Evolutionary conservation across 2,797 vertebrate species (phyloP), one percentile per base, ranked within the genome.

Genomic region (Acanthurus tractus): DNA sequence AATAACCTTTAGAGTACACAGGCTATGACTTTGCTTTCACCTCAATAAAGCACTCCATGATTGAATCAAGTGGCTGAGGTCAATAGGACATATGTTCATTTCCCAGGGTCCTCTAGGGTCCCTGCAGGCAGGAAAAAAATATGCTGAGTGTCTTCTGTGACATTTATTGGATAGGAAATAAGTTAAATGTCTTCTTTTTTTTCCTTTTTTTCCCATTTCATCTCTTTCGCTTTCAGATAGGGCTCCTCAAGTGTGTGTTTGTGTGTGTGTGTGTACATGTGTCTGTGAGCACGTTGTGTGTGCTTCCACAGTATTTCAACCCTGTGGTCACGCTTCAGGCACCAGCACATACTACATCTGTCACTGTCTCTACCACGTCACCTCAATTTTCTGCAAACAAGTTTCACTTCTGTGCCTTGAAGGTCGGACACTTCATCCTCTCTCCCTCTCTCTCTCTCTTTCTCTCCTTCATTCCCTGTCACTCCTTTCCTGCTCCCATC

Each of bases 21-120:
- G 84, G 84, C 92, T 82, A 86, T 94, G 93, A 95, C 94, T 94
- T 91, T 92, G 86, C 86, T 85, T 91, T 94, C 94, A 95, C 94
- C 94, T 94, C 94, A 94, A 94, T 95, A 95, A 94, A 95, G 89
- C 78, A 45, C 81, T 70, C 71, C 76, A 76, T 95, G 93, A 94
- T 94, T 94, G 93, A 94, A 95, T 94, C 93, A 94, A 92, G 90
- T 88, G 82, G 85, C 79, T 75, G 87, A 91, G 93, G 93, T 95
- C 93, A 95, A 93, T 86, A 94, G 93, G 92, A 94, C 93, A 93
- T 88, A 83, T 94, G 92, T 91, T 94, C 93, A 93, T 94, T 95
- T 94, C 90, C 92, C 90, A 87, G 90, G 88, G 88, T 90, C 89
- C 89, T 81, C 88, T 20, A 81, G 88, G 90, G 87, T 91, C 87